A percentile compares a stretch with the other conserved stretches of the same genome.
phyloP scores from a whole-genome alignment of 1,140 invertebrate genomes.

The Bemisia tabaci region DNA sequence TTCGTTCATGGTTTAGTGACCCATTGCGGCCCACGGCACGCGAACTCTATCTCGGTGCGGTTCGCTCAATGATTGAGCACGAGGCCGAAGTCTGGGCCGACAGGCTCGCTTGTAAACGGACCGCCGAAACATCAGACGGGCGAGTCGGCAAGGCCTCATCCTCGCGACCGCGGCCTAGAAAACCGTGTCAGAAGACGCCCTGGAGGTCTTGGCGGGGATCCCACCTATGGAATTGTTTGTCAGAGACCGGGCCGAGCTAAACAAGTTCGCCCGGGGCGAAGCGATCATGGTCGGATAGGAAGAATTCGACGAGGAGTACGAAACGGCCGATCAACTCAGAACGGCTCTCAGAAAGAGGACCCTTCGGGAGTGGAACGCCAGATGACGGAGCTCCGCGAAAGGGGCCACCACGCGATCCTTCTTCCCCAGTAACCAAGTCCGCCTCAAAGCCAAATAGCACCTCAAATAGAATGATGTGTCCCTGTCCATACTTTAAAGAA shows the following conservation, averaged over 20 bases:
- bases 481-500: no score
- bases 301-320: no score
- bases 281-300: no score
- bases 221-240: neutral
- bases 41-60: neutral
- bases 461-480: no score
- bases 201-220: neutral
- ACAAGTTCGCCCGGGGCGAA: neutral
- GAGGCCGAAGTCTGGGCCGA: neutral
- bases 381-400: no score
- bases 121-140: fast-evolving
- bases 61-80: neutral
- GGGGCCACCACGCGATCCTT: no score
- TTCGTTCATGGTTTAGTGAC: no score
- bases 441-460: no score
- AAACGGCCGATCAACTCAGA: no score
- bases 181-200: neutral
- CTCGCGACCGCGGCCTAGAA: neutral
- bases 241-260: neutral
- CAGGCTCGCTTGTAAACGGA: fast-evolving
- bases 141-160: neutral
- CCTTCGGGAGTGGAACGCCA: no score
- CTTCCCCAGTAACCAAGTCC: no score
- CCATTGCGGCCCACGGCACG: neutral
- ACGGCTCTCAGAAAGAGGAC: no score